Conservation (phyloP, 2,113 vertebrate genomes). For the Mormyrus iriodes region DNA sequence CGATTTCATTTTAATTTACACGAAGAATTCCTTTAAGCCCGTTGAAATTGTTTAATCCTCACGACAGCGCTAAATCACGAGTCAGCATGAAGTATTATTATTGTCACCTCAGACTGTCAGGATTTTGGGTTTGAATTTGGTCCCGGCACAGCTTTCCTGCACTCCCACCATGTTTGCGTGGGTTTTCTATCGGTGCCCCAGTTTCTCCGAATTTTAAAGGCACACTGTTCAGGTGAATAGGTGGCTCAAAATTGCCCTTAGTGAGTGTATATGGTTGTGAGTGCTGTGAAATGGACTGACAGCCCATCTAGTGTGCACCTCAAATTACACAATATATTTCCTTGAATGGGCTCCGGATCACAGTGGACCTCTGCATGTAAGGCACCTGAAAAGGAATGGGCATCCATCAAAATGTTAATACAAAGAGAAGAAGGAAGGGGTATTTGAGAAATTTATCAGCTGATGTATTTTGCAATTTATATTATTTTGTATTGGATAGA, state of each 20-base stretch:
- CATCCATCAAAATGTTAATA: not conserved
- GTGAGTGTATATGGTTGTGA: not conserved
- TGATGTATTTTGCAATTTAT: not conserved
- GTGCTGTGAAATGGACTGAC: not conserved
- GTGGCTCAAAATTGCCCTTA: not conserved
- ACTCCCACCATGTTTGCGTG: not conserved
- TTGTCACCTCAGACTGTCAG: not conserved
- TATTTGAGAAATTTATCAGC: not conserved
- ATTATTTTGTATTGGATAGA: not conserved
- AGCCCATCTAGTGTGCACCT: not conserved
- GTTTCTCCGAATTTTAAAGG: not conserved
- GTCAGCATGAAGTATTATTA: not conserved
- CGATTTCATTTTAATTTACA: not conserved
- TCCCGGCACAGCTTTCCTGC: not conserved
- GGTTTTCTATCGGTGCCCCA: not conserved
- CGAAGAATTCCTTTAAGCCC: not conserved
- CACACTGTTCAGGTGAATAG: not conserved
- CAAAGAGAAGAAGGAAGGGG: not conserved
- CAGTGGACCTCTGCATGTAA: not conserved
- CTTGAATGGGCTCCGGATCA: not conserved
- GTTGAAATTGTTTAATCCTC: not conserved
- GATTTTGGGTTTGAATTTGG: not conserved
- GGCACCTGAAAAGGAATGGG: not conserved
- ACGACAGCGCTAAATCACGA: not conserved
- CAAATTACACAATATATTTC: not conserved